Evolutionary conservation across 2,113 vertebrate genomes (phyloP).

Genomic region (Picathartes gymnocephalus): DNA sequence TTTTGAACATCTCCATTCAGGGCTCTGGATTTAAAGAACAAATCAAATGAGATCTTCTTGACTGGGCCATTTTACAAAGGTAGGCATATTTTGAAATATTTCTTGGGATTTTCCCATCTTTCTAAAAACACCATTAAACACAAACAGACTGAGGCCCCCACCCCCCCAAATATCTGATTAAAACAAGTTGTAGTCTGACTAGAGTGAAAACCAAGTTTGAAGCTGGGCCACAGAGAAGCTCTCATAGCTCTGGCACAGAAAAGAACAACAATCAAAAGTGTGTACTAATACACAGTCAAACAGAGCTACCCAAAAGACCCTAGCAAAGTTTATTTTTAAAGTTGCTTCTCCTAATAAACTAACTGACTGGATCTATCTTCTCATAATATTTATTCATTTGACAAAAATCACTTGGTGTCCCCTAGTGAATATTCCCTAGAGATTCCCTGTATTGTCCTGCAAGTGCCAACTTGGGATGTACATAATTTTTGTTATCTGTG

Average conservation of each 20-base stretch:
- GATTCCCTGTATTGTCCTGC: not conserved
- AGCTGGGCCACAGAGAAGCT: not conserved
- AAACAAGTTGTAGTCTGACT: not conserved
- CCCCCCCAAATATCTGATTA: not conserved
- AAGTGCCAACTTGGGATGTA: accelerated
- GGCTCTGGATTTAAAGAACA: not conserved
- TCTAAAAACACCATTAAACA: too few relatives aligned
- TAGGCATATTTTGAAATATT: not conserved
- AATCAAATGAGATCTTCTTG: not conserved
- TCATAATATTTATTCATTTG: not conserved
- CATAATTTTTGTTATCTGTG: not conserved
- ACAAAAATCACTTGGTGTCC: not conserved
- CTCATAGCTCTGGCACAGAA: not conserved
- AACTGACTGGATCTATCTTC: not conserved
- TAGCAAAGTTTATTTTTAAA: not conserved
- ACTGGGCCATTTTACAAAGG: not conserved
- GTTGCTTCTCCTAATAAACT: not conserved
- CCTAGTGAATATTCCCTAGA: not conserved
- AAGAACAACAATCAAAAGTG: not conserved
- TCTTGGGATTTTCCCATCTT: not conserved
- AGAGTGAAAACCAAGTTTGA: not conserved
- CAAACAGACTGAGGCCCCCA: too few relatives aligned
- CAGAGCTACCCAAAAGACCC: not conserved
- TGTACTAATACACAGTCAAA: not conserved
- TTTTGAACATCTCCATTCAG: not conserved